Conservation (phyloP, 2,888 invertebrate genomes). For the Pseudococcus viburni region DNA sequence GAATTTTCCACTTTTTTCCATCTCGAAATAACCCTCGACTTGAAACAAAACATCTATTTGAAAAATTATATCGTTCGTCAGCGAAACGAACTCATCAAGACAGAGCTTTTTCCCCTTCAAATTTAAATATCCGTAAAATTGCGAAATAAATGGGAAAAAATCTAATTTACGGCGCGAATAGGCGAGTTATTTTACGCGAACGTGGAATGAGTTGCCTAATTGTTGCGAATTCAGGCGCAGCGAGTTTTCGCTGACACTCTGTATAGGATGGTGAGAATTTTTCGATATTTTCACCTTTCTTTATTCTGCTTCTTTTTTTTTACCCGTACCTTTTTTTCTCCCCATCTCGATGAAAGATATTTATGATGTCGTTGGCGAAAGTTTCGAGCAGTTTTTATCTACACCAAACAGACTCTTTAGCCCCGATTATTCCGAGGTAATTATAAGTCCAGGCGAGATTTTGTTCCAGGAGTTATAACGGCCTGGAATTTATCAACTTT, state of each 20-base stretch:
- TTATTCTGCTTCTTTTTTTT: not conserved
- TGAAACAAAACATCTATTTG: conserved; percentile 29
- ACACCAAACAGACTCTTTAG: not conserved
- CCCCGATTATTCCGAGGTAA: conserved; percentile 5
- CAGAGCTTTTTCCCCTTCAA: not conserved
- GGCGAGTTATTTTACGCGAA: conserved; percentile 3
- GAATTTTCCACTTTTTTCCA: not conserved
- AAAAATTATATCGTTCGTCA: conserved; percentile 17
- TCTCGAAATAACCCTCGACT: not conserved
- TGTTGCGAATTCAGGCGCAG: conserved; percentile 11
- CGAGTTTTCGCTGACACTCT: not conserved
- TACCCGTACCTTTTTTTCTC: not conserved
- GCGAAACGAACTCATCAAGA: not conserved
- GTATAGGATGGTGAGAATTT: conserved; percentile 3
- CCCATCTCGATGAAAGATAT: not conserved
- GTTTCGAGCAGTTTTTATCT: conserved; percentile 2
- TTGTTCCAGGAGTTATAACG: not conserved
- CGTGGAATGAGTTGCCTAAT: conserved; percentile 29
- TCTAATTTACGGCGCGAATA: conserved; percentile 38
- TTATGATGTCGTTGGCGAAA: conserved; percentile 34
- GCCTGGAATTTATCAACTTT: not conserved
- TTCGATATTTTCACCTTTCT: conserved; percentile 7
- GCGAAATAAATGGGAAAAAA: conserved; percentile 22
- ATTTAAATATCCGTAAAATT: conserved; percentile 45
- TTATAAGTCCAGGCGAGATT: not conserved